phyloP scores from a whole-genome alignment of 2,888 invertebrate genomes.

The Drosophila ezoana region DNA sequence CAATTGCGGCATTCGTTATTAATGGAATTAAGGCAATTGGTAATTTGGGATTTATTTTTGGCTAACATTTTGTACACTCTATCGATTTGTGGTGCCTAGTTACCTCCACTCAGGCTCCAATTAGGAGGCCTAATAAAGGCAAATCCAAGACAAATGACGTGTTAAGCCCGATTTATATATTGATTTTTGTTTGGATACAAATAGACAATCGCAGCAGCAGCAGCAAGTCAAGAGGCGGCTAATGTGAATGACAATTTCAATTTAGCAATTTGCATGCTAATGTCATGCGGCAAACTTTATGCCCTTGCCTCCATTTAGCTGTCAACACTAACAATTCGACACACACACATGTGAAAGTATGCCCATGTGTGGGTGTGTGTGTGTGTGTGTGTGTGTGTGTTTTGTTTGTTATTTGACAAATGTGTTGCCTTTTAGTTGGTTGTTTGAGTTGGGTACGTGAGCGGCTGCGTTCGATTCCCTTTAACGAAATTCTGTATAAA shows the following conservation, averaged over 20 bases:
- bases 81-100: conserved; percentile 57
- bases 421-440: conserved; percentile 40
- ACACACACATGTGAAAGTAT: conserved; percentile 23
- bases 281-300: conserved; percentile 53
- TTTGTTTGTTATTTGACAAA: conserved; percentile 63
- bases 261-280: conserved; percentile 78
- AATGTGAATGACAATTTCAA: conserved; percentile 77
- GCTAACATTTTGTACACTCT: conserved; percentile 18
- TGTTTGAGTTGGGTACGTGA: conserved; percentile 31
- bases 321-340: conserved; percentile 60
- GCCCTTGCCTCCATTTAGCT: conserved; percentile 59
- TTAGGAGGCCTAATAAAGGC: background rate
- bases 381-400: conserved; percentile 10
- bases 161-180: conserved; percentile 33
- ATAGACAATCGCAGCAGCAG: conserved; percentile 3
- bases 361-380: conserved; percentile 10
- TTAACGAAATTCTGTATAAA: background rate
- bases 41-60: conserved; percentile 65
- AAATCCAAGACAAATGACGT: conserved; percentile 46
- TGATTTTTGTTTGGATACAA: conserved; percentile 29
- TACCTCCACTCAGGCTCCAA: conserved; percentile 13
- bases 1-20: conserved; percentile 21
- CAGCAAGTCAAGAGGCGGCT: conserved; percentile 60
- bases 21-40: conserved; percentile 32
- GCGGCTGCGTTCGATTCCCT: background rate